These are phyloP conservation scores for Plagiodera versicolora DNA, from an alignment of 2,888 invertebrate genomes.

Conservation along the genomic window DNA sequence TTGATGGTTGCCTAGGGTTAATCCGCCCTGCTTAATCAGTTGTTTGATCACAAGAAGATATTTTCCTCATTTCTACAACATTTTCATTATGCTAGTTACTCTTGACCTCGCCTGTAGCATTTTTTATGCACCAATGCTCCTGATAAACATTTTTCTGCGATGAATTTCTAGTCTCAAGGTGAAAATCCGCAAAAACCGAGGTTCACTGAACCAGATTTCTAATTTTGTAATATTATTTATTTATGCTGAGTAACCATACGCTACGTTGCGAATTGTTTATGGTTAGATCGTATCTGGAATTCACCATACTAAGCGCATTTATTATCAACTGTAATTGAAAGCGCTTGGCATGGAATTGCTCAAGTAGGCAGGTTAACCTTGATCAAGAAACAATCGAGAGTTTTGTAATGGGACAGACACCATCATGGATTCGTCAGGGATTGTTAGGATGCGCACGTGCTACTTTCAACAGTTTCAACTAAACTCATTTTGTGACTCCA, in stretches of 20 bases:
- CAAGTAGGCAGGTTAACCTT: background rate
- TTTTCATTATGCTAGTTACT: too few relatives aligned
- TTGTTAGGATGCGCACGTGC: too few relatives aligned
- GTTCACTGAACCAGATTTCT: conserved; percentile 34
- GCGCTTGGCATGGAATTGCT: background rate
- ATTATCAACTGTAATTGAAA: background rate
- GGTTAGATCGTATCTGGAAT: conserved; percentile 13
- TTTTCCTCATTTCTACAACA: too few relatives aligned
- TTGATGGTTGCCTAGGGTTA: too few relatives aligned
- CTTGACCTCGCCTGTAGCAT: conserved; percentile 15
- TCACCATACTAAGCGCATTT: background rate
- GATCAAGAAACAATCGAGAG: background rate
- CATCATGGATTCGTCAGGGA: too few relatives aligned
- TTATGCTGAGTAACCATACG: conserved; percentile 18
- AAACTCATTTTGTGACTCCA: too few relatives aligned
- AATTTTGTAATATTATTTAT: conserved; percentile 30
- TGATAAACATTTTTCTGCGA: conserved; percentile 16
- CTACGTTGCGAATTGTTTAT: conserved; percentile 1
- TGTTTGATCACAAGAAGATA: too few relatives aligned
- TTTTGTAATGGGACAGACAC: background rate
- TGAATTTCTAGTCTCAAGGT: conserved; percentile 30
- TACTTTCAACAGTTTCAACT: too few relatives aligned
- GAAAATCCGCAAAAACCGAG: conserved; percentile 29
- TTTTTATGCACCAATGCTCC: background rate
- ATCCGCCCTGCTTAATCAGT: too few relatives aligned